Conservation (phyloP, 2,113 vertebrate genomes). For the Grallaria varia region DNA sequence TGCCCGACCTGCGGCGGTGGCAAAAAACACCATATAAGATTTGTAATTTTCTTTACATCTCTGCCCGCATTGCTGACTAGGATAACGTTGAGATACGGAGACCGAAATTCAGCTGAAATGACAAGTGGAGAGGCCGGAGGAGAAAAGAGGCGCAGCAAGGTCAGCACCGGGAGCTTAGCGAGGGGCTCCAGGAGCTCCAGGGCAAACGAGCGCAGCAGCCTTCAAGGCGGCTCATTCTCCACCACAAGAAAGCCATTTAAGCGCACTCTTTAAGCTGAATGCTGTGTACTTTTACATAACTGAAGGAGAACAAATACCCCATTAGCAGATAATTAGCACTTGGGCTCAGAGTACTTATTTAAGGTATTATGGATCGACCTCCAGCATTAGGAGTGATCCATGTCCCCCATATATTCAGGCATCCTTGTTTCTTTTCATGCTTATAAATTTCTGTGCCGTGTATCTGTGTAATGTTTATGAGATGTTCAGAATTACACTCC, state of each 20-base stretch:
- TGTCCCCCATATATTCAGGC: not conserved
- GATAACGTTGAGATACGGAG: not conserved
- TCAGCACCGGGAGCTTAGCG: not conserved
- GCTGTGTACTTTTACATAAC: slow-evolving; percentile 40
- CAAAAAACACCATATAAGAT: not conserved
- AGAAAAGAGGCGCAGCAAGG: not conserved
- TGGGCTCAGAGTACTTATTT: slow-evolving; percentile 27
- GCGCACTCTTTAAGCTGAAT: not conserved
- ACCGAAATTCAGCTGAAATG: not conserved
- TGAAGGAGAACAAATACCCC: slow-evolving; percentile 45
- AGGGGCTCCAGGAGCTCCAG: not conserved
- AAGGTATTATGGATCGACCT: slow-evolving; percentile 8
- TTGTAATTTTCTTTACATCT: not conserved
- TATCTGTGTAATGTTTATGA: not conserved
- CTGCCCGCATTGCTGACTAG: not conserved
- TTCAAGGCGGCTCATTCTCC: not conserved
- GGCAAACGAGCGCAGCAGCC: not conserved
- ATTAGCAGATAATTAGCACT: slow-evolving; percentile 53
- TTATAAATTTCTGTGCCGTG: not conserved
- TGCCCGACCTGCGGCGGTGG: not conserved
- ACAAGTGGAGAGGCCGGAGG: not conserved
- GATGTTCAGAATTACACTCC: not conserved
- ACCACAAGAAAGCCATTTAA: not conserved
- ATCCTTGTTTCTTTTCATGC: not conserved
- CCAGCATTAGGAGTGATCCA: slow-evolving; percentile 11